Percentiles rank a stretch among this genome's conserved stretches.
Evolutionary conservation across 2,888 invertebrate genomes (phyloP).

Genomic region (Nemoura dubitans): DNA sequence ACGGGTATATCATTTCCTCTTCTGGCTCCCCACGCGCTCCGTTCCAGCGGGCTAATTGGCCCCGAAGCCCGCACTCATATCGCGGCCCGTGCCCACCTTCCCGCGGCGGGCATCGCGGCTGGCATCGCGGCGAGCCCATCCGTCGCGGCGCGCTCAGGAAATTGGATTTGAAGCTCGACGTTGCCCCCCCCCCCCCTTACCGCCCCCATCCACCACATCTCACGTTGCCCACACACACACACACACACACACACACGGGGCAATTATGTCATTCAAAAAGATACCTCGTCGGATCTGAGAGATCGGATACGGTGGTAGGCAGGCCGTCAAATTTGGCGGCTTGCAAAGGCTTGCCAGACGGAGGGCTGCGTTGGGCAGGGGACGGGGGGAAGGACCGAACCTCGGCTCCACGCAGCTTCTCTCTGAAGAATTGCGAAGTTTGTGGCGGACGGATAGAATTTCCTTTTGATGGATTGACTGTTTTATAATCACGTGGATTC

Average conservation of each 20-base stretch:
- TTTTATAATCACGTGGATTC: neutral
- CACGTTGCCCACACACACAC: neutral
- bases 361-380: neutral
- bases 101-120: neutral
- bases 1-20: neutral
- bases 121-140: neutral
- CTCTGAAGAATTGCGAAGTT: neutral
- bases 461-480: neutral
- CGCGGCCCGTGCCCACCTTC: neutral
- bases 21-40: neutral
- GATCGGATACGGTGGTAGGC: neutral
- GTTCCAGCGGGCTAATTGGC: neutral
- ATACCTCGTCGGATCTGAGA: neutral
- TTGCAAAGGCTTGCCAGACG: neutral
- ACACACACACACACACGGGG: neutral
- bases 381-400: neutral
- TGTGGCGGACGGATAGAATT: neutral
- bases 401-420: neutral
- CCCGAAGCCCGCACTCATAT: neutral
- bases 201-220: no score
- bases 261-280: slow-evolving; percentile 7
- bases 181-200: neutral
- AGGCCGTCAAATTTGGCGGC: neutral
- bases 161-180: slow-evolving; percentile 15
- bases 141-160: neutral